Base-by-base conservation (phyloP, 1,140 invertebrate species). In the Chironomus tepperi region DNA sequence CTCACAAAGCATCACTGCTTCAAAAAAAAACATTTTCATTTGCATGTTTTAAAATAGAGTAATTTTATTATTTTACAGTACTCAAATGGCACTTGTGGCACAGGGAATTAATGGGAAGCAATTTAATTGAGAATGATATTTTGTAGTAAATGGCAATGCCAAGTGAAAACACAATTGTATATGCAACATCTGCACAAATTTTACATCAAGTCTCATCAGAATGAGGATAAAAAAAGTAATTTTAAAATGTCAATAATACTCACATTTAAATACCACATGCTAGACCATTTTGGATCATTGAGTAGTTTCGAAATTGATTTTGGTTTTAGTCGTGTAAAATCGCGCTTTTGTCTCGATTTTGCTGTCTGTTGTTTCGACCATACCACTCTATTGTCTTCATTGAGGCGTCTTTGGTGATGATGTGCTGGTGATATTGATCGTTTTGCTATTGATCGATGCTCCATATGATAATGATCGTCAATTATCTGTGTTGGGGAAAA, bases 221-320 rank as follows among this genome's bases (percentile, higher is more conserved):
- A 34, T 34, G 24, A 34, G 24, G 24, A 34, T 34, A 5, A 5
- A 5, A 34, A n/a, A n/a, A n/a, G n/a, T 34, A 34, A 34, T 34
- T 34, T 34, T 64, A 57, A 15, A 57, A 74, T 34, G 24, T 34
- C 24, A 34, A 34, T 34, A 34, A 72, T 75, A 86, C 91, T 89
- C 85, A 94, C 92, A 57, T 57, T 57, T 88, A 95, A 83, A 84
- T 96, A 96, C 94, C 94, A 96, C 92, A 95, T 95, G 75, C 89
- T 88, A 19, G 89, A 86, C 93, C 93, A 96, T 83, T 90, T 89
- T 42, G 90, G 90, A 83, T 96, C 94, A 80, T 92, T 90, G 74
- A 93, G 85, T 74, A 85, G 80, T 75, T 87, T 76, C 70, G 76
- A 74, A 3, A 79, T 77, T 74, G 81, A 77, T 24, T 78, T 81